A percentile compares a stretch with the other conserved stretches of the same genome.
Evolutionary conservation across 2,113 vertebrate genomes (phyloP).

Genomic region (Probosciger aterrimus): DNA sequence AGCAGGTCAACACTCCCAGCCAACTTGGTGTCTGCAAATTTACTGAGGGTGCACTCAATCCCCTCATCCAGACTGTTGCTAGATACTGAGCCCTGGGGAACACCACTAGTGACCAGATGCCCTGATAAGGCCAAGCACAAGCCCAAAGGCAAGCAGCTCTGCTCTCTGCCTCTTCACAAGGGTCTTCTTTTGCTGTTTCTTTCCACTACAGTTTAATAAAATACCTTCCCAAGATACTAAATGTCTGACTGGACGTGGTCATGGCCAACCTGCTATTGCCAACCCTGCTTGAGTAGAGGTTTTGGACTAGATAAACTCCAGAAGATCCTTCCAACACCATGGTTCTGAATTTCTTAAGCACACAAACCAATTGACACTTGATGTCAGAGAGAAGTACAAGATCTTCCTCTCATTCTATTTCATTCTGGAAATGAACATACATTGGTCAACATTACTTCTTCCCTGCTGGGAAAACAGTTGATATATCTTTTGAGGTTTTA

Average conservation of each 20-base stretch:
- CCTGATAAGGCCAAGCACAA: neutral
- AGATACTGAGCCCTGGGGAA: neutral
- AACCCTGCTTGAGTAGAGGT: neutral
- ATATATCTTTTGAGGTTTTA: neutral
- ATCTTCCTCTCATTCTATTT: neutral
- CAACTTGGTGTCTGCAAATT: neutral
- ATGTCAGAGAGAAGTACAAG: neutral
- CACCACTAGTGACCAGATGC: neutral
- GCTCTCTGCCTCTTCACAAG: neutral
- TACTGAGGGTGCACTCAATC: neutral
- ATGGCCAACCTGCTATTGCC: neutral
- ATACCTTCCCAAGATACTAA: neutral
- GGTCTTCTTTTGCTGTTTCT: neutral
- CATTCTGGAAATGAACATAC: neutral
- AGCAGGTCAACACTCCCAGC: neutral
- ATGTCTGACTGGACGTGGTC: accelerated
- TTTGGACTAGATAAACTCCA: neutral
- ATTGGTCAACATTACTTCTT: neutral
- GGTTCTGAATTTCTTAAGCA: neutral
- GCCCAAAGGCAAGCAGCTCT: neutral
- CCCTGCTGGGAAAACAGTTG: neutral
- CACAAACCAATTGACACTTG: neutral
- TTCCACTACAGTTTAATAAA: neutral
- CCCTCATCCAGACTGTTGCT: neutral
- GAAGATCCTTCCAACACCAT: neutral